A percentile compares a stretch with the other conserved stretches of the same genome.
Evolutionary conservation across 92 coral and sea anemone genomes (phyloP).

Genomic region (Epizoanthus rinbou): DNA sequence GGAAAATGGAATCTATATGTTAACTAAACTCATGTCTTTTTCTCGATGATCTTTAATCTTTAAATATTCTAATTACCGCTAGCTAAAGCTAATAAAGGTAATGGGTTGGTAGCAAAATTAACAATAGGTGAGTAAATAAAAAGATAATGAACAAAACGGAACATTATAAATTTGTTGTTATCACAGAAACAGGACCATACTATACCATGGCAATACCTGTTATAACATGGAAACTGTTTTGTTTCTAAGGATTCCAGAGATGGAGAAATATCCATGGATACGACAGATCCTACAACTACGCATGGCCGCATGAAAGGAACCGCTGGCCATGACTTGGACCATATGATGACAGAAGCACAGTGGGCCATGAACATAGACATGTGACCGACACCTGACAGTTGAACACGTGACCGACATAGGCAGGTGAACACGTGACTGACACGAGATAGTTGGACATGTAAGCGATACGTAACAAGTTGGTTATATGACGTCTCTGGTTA

Average conservation of each 20-base stretch:
- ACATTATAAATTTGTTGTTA: no score
- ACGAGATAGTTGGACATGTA: not conserved
- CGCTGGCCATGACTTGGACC: slow-evolving; percentile 11
- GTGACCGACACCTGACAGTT: not conserved
- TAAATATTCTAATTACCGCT: no score
- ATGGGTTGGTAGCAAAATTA: no score
- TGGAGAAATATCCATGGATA: slow-evolving; percentile 3
- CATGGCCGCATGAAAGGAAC: slow-evolving; percentile 26
- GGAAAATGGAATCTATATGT: no score
- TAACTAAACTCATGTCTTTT: no score
- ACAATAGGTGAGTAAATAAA: no score
- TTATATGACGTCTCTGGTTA: no score
- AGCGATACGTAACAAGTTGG: no score
- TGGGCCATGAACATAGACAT: slow-evolving; percentile 36
- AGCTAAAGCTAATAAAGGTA: no score
- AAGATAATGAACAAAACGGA: no score
- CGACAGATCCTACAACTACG: not conserved
- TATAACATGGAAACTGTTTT: not conserved
- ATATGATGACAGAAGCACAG: slow-evolving; percentile 14
- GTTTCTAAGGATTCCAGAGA: slow-evolving; percentile 26
- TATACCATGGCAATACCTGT: not conserved
- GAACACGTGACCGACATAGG: not conserved
- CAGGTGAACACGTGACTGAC: not conserved
- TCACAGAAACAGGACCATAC: not conserved
- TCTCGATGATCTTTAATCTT: no score